Conservation (phyloP, 2,888 invertebrate genomes). For the Bhutanitis thaidina region DNA sequence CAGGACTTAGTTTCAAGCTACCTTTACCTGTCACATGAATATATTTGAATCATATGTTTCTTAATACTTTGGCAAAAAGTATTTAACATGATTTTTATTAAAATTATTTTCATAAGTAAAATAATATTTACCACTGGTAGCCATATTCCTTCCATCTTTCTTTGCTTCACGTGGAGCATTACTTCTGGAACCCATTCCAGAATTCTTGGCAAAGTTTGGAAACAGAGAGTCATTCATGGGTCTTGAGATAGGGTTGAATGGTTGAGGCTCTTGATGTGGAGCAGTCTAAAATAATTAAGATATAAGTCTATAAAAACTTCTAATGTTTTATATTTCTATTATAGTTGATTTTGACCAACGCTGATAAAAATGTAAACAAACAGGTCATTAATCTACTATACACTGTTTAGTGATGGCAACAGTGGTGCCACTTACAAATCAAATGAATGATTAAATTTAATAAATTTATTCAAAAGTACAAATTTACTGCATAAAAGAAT, state of each 20-base stretch:
- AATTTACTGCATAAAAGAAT: too few species aligned
- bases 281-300: constrained; percentile 39
- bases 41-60: too few species aligned
- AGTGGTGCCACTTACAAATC: too few species aligned
- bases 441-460: too few species aligned
- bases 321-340: too few species aligned
- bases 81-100: too few species aligned
- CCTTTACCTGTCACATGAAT: constrained; percentile 48
- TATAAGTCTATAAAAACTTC: not conserved
- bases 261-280: constrained; percentile 59
- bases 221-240: constrained; percentile 64
- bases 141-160: constrained; percentile 61
- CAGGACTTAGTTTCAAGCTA: constrained; percentile 50
- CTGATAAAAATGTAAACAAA: too few species aligned
- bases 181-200: constrained; percentile 53
- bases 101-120: not conserved
- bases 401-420: too few species aligned
- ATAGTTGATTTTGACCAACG: too few species aligned
- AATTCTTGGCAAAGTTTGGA: constrained; percentile 57
- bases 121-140: constrained; percentile 40
- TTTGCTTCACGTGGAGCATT: constrained; percentile 57
- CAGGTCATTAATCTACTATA: too few species aligned
- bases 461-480: too few species aligned
- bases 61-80: too few species aligned
- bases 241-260: constrained; percentile 57